These are phyloP conservation scores for Alviniconcha strummeri DNA, from an alignment of 2,888 invertebrate species.

Conservation along the genomic window DNA sequence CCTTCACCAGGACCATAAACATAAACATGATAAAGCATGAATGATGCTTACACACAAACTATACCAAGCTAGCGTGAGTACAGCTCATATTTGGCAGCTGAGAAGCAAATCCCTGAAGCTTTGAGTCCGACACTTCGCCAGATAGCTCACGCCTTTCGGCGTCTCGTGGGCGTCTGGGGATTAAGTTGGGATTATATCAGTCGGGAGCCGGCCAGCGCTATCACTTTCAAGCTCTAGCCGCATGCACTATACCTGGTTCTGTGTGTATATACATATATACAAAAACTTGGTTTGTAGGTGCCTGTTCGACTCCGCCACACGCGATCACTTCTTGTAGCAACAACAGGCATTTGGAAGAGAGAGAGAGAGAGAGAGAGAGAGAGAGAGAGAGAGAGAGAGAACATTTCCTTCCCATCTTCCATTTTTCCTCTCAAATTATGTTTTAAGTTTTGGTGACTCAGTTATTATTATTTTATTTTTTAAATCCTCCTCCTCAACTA, in stretches of 20 bases:
- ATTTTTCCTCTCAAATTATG: neutral
- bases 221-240: too few relatives aligned
- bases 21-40: too few relatives aligned
- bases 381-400: neutral
- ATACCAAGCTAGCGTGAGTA: neutral
- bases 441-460: neutral
- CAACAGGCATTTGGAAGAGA: neutral
- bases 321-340: neutral
- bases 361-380: slow-evolving; percentile 19
- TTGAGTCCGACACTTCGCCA: slow-evolving; percentile 10
- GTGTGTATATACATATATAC: too few relatives aligned
- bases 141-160: neutral
- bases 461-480: too few relatives aligned
- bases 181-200: neutral
- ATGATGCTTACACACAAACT: too few relatives aligned
- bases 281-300: too few relatives aligned
- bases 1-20: too few relatives aligned
- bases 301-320: too few relatives aligned
- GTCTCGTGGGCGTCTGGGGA: neutral
- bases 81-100: neutral
- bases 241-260: too few relatives aligned
- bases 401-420: neutral
- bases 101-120: neutral
- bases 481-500: too few relatives aligned
- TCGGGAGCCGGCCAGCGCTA: neutral